A percentile compares a stretch with the other conserved stretches of the same genome.
Evolutionary conservation across 2,113 vertebrate genomes (phyloP).

Genomic region (Grallaria varia): DNA sequence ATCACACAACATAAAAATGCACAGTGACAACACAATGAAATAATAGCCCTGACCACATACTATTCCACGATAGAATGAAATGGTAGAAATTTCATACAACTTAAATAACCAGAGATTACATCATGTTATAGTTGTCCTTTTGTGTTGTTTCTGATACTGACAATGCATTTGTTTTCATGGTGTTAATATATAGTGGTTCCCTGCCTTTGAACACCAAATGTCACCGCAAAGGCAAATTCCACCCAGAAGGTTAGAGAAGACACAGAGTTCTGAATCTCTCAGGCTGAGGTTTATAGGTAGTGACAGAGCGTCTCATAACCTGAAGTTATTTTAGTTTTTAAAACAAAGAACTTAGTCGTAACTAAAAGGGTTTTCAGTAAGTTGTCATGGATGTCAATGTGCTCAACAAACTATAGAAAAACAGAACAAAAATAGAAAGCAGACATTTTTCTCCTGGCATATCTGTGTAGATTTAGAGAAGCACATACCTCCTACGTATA

Average conservation of each 20-base stretch:
- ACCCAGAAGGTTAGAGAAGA: neutral
- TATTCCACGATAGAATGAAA: neutral
- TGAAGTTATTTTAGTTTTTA: neutral
- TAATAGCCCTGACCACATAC: neutral
- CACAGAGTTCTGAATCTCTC: neutral
- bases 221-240: neutral
- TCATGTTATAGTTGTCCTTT: neutral
- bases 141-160: neutral
- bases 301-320: neutral
- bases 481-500: neutral
- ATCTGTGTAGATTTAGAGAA: neutral
- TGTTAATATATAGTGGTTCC: neutral
- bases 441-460: neutral
- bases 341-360: neutral
- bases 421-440: slow-evolving; percentile 8
- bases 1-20: neutral
- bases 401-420: neutral
- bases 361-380: neutral
- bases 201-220: neutral
- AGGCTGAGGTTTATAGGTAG: neutral
- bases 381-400: neutral
- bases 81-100: neutral
- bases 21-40: neutral
- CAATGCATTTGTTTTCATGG: neutral
- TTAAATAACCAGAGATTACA: neutral